Evolutionary conservation across 2,797 vertebrate genomes (phyloP).

Genomic region (Syngnathus acus): DNA sequence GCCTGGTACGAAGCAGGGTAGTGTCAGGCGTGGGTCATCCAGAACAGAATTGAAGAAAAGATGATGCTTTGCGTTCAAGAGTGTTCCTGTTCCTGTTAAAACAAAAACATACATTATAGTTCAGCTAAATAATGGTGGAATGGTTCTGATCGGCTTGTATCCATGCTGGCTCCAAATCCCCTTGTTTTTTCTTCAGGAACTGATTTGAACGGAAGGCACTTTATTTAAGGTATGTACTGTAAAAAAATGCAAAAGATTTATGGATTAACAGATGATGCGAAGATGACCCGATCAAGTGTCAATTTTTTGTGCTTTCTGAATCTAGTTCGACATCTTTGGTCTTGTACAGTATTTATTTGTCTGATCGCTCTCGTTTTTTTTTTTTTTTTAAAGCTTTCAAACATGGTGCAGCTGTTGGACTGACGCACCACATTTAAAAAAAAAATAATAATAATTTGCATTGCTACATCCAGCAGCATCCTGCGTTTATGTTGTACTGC

Average conservation of each 20-base stretch:
- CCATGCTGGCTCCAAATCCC: slow-evolving; percentile 45
- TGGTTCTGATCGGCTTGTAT: slow-evolving; percentile 29
- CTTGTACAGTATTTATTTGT: slow-evolving; percentile 82
- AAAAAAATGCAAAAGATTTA: slow-evolving; percentile 33
- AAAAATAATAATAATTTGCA: slow-evolving; percentile 45
- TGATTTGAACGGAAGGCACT: slow-evolving; percentile 68
- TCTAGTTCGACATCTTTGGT: slow-evolving; percentile 65
- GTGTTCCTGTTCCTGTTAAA: slow-evolving; percentile 5
- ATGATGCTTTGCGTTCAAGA: slow-evolving; percentile 34
- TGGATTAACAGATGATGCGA: slow-evolving; percentile 38
- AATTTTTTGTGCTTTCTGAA: slow-evolving; percentile 60
- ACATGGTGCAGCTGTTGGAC: slow-evolving; percentile 63
- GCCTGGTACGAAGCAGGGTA: slow-evolving; percentile 22
- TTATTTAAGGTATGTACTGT: slow-evolving; percentile 59
- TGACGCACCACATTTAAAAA: slow-evolving; percentile 31
- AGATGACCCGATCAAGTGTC: slow-evolving; percentile 50
- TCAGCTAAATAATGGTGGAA: too few relatives aligned
- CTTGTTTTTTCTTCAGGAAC: slow-evolving; percentile 54
- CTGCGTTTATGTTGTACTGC: slow-evolving; percentile 51
- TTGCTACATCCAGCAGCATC: slow-evolving; percentile 43
- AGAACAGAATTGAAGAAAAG: slow-evolving; percentile 19
- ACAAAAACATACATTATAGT: not conserved
- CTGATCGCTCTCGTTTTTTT: slow-evolving; percentile 52
- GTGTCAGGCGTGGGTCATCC: not conserved
- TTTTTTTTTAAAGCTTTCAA: slow-evolving; percentile 68